These are phyloP conservation scores for Gracilinanus agilis DNA, from an alignment of 2,113 vertebrate species.

Conservation along the genomic window DNA sequence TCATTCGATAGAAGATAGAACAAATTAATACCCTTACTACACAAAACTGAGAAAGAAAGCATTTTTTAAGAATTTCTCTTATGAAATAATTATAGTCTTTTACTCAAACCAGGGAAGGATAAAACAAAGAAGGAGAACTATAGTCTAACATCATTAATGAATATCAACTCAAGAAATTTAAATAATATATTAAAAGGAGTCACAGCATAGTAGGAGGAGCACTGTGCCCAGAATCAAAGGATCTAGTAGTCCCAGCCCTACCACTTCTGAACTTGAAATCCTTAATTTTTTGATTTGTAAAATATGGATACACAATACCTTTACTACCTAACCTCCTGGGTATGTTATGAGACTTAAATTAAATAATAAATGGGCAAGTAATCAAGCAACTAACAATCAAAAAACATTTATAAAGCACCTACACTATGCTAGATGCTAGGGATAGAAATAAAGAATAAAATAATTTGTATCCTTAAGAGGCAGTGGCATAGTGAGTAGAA, in stretches of 20 bases:
- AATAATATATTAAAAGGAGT: neutral
- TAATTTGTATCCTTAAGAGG: neutral
- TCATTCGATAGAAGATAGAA: neutral
- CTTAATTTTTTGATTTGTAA: neutral
- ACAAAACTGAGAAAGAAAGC: neutral
- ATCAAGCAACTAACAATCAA: neutral
- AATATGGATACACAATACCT: neutral
- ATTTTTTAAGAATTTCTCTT: neutral
- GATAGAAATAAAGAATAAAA: neutral
- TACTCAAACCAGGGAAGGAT: neutral
- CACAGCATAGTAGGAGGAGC: neutral
- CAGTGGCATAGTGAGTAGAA: too few relatives aligned
- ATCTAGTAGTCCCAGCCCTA: neutral
- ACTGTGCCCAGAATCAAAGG: neutral
- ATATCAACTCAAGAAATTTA: neutral
- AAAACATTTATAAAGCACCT: neutral
- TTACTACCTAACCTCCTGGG: neutral
- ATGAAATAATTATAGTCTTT: neutral
- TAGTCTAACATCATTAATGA: neutral
- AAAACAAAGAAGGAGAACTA: neutral
- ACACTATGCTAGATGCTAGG: neutral
- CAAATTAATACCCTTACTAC: neutral
- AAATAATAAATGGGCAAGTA: neutral
- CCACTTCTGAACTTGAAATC: neutral
- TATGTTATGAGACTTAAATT: neutral